Base-by-base conservation (phyloP, 1,140 invertebrate species). In the Spodoptera litura region DNA sequence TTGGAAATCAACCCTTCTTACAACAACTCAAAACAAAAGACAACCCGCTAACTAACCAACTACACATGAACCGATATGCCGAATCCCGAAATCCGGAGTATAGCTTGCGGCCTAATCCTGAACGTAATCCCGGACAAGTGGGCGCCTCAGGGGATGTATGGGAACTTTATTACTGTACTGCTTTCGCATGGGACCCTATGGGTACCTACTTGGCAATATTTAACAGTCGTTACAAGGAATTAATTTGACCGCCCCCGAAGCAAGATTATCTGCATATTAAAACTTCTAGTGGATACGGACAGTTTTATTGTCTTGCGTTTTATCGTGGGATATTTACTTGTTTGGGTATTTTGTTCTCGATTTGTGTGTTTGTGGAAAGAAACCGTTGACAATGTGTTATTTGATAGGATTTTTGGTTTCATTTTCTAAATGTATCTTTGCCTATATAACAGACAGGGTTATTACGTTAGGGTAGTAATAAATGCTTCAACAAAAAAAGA, bases 81-180 rank as follows among this genome's bases (percentile, higher is more conserved):
- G 61, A 78, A 31, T 74, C 75, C 59, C 75, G 61, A 78, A 31
- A 73, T 74, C 78, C 51, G 62, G 64, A 61, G 68, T 13, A 75
- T 61, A 53, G 73, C 68, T 49, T 35, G 73, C 78, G 38, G 38
- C 59, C 76, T 81, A 85, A 85, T 79, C 77, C 79, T 59, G 66
- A 10, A 59, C 61, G 53, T 89, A 93, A 92, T 91, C 90, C 89
- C 55, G 81, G 68, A 82, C 87, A 89, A 93, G 88, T 91, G 88
- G 80, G 80, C 87, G 88, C 87, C 89, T 83, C 87, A 78, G 83
- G 89, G 89, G 91, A 89, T 80, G 79, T 78, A 85, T 88, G 90
- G 88, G 89, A 92, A 91, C 88, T 87, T 87, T 88, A 87, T 86
- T 84, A 85, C 83, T 64, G 78, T 72, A 74, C 80, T 78, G 49